Evolutionary conservation across 2,113 vertebrate genomes (phyloP).

Genomic region (Paramormyrops kingsleyae): DNA sequence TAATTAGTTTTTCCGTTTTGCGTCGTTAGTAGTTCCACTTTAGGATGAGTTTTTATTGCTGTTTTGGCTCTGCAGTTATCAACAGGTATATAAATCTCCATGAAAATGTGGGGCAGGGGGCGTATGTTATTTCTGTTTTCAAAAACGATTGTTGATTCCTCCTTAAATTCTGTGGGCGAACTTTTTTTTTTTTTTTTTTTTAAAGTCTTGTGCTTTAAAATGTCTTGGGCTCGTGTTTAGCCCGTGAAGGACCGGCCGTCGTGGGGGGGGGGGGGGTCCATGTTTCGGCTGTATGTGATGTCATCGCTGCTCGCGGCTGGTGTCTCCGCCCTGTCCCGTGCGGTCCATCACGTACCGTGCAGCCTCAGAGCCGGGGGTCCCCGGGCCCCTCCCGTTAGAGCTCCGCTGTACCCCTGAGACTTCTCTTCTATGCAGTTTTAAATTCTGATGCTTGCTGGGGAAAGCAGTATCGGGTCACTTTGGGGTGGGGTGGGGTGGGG

Average conservation of each 20-base stretch:
- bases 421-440: background rate
- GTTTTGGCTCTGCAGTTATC: background rate
- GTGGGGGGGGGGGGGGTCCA: background rate
- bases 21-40: background rate
- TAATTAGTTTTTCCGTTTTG: background rate
- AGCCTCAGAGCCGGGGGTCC: background rate
- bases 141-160: background rate
- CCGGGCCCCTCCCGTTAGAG: background rate
- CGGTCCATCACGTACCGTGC: background rate
- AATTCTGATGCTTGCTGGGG: background rate
- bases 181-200: background rate
- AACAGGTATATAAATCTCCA: background rate
- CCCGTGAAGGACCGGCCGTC: background rate
- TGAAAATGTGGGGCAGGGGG: background rate
- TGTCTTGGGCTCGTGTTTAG: background rate
- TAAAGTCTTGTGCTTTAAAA: background rate
- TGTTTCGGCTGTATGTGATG: background rate
- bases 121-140: background rate
- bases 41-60: background rate
- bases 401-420: background rate
- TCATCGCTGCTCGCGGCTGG: background rate
- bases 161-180: background rate
- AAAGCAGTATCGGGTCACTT: background rate
- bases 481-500: too few relatives aligned
- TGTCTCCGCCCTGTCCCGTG: background rate